A percentile compares a stretch with the other conserved stretches of the same genome.
These are phyloP conservation scores for Trachelus iudaicus DNA, from an alignment of 2,888 invertebrate species.

Conservation along the genomic window DNA sequence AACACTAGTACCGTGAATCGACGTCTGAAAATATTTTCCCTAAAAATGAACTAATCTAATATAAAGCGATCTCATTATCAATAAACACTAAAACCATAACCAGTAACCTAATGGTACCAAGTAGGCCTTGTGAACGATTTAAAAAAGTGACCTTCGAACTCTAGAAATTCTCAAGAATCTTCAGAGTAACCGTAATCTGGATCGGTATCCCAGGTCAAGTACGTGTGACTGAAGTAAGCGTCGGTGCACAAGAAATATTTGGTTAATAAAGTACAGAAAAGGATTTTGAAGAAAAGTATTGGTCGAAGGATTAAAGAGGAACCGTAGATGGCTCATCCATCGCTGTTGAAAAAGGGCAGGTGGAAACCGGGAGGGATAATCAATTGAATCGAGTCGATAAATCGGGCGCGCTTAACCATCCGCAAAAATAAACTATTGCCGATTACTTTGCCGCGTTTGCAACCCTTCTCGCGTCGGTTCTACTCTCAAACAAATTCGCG, in stretches of 20 bases:
- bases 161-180: background rate
- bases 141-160: background rate
- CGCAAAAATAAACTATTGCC: slow-evolving; percentile 49
- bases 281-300: background rate
- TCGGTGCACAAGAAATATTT: background rate
- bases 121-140: background rate
- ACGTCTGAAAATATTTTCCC: background rate
- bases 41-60: background rate
- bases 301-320: background rate
- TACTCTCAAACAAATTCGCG: slow-evolving; percentile 46
- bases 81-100: background rate
- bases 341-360: slow-evolving; percentile 16
- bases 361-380: slow-evolving; percentile 30
- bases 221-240: background rate
- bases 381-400: slow-evolving; percentile 47
- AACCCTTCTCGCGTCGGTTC: slow-evolving; percentile 5
- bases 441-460: slow-evolving; percentile 27
- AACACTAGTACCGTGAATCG: background rate
- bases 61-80: background rate
- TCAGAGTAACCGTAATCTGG: background rate
- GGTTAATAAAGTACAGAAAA: background rate
- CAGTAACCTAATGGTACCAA: background rate
- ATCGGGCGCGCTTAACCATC: slow-evolving; percentile 50
- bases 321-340: background rate
- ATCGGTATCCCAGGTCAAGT: background rate